A percentile compares a stretch with the other conserved stretches of the same genome.
phyloP scores from a whole-genome alignment of 2,797 vertebrate genomes.

The Philypnodon macrostomus region DNA sequence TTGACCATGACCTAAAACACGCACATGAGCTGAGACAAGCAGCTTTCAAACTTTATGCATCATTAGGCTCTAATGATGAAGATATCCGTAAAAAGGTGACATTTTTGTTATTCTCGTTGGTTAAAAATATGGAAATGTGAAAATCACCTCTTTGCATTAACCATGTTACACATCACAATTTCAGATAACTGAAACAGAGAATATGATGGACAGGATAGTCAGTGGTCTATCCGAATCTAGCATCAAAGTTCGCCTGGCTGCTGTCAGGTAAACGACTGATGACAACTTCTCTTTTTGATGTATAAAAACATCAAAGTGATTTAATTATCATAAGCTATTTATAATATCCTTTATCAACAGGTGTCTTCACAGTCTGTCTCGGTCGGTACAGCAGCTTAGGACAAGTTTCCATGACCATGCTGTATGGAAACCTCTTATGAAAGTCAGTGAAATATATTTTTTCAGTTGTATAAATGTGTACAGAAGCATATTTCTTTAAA shows the following conservation, averaged over 20 bases:
- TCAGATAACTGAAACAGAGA: constrained; percentile 98
- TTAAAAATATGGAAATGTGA: not conserved
- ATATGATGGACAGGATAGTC: constrained; percentile 99
- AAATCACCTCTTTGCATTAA: constrained; percentile 7
- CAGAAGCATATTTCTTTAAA: too few species aligned
- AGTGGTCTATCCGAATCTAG: constrained; percentile 97
- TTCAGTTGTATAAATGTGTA: too few species aligned
- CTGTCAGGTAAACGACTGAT: constrained; percentile 87
- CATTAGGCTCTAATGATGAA: constrained; percentile 96
- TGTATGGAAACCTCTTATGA: constrained; percentile 99
- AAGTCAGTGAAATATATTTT: constrained; percentile 73
- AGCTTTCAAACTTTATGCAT: constrained; percentile 98
- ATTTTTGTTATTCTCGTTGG: not conserved
- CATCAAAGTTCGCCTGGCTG: constrained; percentile 97
- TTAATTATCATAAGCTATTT: too few species aligned
- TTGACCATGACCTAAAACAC: constrained; percentile 98
- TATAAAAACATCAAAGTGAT: too few species aligned
- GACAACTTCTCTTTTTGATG: too few species aligned
- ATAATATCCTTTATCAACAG: constrained; percentile 40
- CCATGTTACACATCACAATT: not conserved
- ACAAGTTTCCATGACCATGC: constrained; percentile 99
- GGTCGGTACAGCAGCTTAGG: constrained; percentile 97
- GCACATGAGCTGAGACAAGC: constrained; percentile 97
- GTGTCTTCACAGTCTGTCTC: constrained; percentile 96
- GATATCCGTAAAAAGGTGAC: constrained; percentile 98